These are phyloP conservation scores for Apamea anceps DNA, from an alignment of 2,888 invertebrate genomes.

Conservation along the genomic window DNA sequence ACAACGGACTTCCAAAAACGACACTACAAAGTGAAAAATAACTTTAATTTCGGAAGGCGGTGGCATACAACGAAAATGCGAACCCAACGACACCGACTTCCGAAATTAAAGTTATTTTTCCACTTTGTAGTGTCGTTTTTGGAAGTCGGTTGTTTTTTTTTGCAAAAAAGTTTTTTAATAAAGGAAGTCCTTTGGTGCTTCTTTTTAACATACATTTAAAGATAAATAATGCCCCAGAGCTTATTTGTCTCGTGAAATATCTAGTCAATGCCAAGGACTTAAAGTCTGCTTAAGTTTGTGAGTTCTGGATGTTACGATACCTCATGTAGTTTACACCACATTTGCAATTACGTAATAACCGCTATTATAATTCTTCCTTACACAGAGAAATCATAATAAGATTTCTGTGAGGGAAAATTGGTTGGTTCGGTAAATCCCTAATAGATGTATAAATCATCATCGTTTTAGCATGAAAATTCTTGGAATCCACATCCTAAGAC, in stretches of 20 bases:
- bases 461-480: slow-evolving; percentile 17
- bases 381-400: background rate
- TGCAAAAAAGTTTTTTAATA: no score
- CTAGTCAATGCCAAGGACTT: background rate
- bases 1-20: no score
- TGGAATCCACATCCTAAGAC: slow-evolving; percentile 7
- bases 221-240: background rate
- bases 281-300: background rate
- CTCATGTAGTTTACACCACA: background rate
- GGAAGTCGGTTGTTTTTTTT: no score
- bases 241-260: background rate
- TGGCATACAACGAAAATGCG: no score
- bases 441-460: background rate
- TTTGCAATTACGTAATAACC: background rate
- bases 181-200: background rate
- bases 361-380: background rate
- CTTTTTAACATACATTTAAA: background rate
- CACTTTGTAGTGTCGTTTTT: no score
- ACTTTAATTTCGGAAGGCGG: no score
- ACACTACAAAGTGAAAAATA: no score
- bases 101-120: no score
- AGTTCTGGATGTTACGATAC: background rate
- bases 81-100: no score
- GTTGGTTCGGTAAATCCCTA: background rate
- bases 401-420: background rate